Evolutionary conservation across 2,797 vertebrate species (phyloP).

Genomic region (Pseudochromis fuscus): DNA sequence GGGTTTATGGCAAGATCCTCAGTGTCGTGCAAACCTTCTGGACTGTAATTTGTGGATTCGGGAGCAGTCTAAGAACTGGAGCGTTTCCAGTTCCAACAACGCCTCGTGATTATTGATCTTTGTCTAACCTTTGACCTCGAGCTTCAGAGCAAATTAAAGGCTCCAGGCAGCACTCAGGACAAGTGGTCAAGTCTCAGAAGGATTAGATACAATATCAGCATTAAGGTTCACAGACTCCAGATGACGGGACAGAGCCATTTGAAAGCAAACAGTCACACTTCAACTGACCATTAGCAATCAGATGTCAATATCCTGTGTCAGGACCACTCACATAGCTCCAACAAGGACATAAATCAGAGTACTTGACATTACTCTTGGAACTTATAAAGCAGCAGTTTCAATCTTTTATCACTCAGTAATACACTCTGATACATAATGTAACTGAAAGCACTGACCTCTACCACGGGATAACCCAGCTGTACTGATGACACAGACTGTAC

Average conservation of each 20-base stretch:
- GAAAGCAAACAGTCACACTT: conserved; percentile 31
- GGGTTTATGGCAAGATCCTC: conserved; percentile 21
- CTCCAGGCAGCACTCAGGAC: conserved; percentile 23
- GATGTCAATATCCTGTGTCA: background rate
- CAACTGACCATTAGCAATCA: background rate
- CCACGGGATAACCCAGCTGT: no score
- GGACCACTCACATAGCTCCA: background rate
- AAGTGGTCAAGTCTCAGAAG: conserved; percentile 36
- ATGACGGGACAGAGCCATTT: background rate
- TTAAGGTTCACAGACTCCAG: conserved; percentile 1
- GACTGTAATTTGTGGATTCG: background rate
- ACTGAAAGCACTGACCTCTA: no score
- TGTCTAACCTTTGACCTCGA: conserved; percentile 51
- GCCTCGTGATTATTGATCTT: conserved; percentile 36
- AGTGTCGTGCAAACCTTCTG: conserved; percentile 10
- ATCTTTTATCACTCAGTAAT: no score
- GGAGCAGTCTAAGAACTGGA: conserved; percentile 10
- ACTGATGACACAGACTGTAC: no score
- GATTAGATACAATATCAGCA: conserved; percentile 30
- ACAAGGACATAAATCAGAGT: background rate
- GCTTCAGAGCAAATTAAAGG: conserved; percentile 35
- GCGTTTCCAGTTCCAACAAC: conserved; percentile 12
- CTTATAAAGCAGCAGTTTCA: no score
- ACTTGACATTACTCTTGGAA: background rate
- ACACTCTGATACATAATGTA: no score